Evolutionary conservation across 2,888 invertebrate species (phyloP).

Genomic region (Cepaea hortensis): DNA sequence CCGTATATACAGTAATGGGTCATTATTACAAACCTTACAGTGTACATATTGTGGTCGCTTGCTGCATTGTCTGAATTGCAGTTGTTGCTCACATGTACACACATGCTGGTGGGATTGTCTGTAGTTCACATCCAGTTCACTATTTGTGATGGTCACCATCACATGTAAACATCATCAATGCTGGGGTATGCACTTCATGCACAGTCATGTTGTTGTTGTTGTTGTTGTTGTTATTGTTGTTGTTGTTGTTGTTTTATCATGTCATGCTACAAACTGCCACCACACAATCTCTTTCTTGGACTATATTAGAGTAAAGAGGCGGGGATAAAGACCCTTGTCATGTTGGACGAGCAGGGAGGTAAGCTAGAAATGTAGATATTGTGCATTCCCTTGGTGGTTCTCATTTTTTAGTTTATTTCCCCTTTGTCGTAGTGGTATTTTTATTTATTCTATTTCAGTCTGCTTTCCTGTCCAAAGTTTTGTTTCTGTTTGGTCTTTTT

Average conservation of each 20-base stretch:
- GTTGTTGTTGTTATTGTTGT: background rate
- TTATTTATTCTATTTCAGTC: too few relatives aligned
- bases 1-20: too few relatives aligned
- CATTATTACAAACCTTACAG: too few relatives aligned
- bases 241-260: background rate
- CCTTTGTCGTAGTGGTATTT: background rate
- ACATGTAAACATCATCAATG: background rate
- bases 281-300: conserved; percentile 2
- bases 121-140: background rate
- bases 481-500: too few relatives aligned
- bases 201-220: too few relatives aligned
- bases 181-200: too few relatives aligned
- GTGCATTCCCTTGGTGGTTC: background rate
- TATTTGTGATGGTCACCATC: background rate
- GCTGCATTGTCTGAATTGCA: too few relatives aligned
- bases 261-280: background rate
- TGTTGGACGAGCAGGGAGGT: conserved; percentile 99
- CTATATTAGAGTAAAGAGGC: conserved; percentile 96
- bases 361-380: conserved; percentile 78
- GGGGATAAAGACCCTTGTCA: conserved; percentile 99
- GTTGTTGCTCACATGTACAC: background rate
- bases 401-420: background rate
- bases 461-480: too few relatives aligned
- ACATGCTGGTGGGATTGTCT: background rate
- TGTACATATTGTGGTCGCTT: too few relatives aligned